Percentiles rank a stretch among this genome's conserved stretches.
Conservation (phyloP, 2,888 invertebrate genomes). For the Quadriops clusia region DNA sequence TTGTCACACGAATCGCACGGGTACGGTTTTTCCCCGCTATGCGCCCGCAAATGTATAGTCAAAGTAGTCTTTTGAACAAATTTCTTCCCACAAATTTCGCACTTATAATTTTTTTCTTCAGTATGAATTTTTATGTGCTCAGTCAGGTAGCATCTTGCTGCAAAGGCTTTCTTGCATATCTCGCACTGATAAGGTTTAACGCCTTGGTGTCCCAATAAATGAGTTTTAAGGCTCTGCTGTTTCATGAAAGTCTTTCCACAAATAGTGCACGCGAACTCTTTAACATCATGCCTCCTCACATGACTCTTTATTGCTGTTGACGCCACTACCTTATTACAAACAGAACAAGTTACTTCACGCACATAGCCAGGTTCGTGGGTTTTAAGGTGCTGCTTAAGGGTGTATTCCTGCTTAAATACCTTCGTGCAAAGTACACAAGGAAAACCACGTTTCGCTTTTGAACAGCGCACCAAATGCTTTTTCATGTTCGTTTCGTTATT, state of each 20-base stretch:
- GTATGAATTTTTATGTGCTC: conserved; percentile 12
- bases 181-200: conserved; percentile 7
- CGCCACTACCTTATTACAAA: conserved; percentile 13
- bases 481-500: too few species aligned
- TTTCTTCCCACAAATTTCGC: conserved; percentile 21
- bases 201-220: conserved; percentile 6
- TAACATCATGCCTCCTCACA: conserved; percentile 9
- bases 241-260: conserved; percentile 11
- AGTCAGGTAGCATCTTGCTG: conserved; percentile 15
- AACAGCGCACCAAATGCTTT: too few species aligned
- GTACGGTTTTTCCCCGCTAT: conserved; percentile 30
- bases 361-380: conserved; percentile 10
- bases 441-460: too few species aligned
- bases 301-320: too few species aligned
- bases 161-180: conserved; percentile 14
- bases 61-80: conserved; percentile 26
- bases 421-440: conserved; percentile 23
- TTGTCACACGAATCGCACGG: conserved; percentile 25
- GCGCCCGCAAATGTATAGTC: conserved; percentile 24
- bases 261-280: conserved; percentile 1
- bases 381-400: conserved; percentile 14
- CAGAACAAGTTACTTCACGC: conserved; percentile 14
- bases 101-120: conserved; percentile 15
- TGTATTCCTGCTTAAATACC: conserved; percentile 13
- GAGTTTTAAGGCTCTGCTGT: conserved; percentile 7